phyloP scores from a whole-genome alignment of 2,797 vertebrate species.

The Tokudaia muenninki region DNA sequence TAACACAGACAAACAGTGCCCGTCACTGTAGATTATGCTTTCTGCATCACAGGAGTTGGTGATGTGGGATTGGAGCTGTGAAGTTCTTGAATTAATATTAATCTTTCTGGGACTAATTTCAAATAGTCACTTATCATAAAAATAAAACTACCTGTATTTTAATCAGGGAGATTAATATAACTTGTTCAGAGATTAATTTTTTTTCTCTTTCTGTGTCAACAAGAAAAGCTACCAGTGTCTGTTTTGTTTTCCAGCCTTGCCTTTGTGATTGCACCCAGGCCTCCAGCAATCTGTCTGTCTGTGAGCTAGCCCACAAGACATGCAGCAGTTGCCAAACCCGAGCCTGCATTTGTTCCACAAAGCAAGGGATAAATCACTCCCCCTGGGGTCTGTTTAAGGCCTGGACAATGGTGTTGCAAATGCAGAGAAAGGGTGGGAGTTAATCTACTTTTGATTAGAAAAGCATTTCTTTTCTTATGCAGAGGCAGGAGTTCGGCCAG shows the following conservation, averaged over 20 bases:
- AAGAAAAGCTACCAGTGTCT: conserved; percentile 50
- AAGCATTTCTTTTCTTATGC: conserved; percentile 67
- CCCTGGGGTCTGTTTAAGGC: conserved; percentile 65
- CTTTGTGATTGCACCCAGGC: conserved; percentile 5
- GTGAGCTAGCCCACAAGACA: neutral
- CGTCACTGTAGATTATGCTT: neutral
- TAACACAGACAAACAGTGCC: neutral
- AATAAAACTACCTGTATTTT: neutral
- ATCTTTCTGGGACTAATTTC: neutral
- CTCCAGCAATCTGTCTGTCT: conserved; percentile 62
- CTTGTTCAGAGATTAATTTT: neutral
- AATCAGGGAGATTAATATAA: neutral
- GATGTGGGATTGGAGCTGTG: neutral
- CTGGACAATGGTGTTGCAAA: conserved; percentile 65
- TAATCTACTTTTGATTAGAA: conserved; percentile 81
- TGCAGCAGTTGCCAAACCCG: conserved; percentile 38
- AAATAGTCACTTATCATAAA: neutral
- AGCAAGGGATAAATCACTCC: conserved; percentile 68
- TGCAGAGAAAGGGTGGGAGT: conserved; percentile 74
- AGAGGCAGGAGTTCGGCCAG: neutral
- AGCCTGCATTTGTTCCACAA: conserved; percentile 69
- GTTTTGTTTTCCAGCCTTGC: conserved; percentile 60
- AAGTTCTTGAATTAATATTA: neutral
- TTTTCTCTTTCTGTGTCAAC: conserved; percentile 57
- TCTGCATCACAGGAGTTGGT: neutral